These are phyloP conservation scores for Chunga burmeisteri DNA, from an alignment of 2,113 vertebrate genomes.

Conservation along the genomic window DNA sequence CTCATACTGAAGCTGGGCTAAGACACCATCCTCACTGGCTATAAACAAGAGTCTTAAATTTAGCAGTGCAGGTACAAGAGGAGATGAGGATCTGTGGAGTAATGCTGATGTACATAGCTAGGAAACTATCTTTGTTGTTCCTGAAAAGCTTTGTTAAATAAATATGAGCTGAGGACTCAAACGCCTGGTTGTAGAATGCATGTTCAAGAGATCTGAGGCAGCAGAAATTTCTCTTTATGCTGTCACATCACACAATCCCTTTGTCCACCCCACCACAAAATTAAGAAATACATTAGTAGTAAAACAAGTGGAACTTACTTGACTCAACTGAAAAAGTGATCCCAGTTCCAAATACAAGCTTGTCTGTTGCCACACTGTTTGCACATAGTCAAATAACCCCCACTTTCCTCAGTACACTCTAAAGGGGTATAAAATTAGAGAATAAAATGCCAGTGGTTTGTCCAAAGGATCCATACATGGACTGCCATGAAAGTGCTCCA, in stretches of 20 bases:
- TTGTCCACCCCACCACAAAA: neutral
- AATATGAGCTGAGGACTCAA: neutral
- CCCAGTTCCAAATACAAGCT: neutral
- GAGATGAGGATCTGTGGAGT: neutral
- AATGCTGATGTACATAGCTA: neutral
- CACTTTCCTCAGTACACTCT: neutral
- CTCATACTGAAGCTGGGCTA: neutral
- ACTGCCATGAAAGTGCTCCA: neutral
- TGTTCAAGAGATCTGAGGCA: neutral
- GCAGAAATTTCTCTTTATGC: neutral
- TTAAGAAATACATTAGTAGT: neutral
- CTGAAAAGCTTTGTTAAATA: neutral
- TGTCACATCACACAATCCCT: neutral
- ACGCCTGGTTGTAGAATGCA: neutral
- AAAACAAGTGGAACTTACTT: neutral
- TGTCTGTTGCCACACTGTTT: slow-evolving; percentile 5
- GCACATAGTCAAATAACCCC: neutral
- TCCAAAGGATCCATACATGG: neutral
- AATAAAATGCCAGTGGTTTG: neutral
- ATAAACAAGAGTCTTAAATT: neutral
- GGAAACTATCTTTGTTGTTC: neutral
- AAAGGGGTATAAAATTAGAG: neutral
- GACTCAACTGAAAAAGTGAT: neutral
- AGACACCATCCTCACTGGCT: neutral
- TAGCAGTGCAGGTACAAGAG: neutral